Evolutionary conservation across 2,113 vertebrate species (phyloP), one percentile per base, ranked within the genome.

Genomic region (Oryzias woworae): DNA sequence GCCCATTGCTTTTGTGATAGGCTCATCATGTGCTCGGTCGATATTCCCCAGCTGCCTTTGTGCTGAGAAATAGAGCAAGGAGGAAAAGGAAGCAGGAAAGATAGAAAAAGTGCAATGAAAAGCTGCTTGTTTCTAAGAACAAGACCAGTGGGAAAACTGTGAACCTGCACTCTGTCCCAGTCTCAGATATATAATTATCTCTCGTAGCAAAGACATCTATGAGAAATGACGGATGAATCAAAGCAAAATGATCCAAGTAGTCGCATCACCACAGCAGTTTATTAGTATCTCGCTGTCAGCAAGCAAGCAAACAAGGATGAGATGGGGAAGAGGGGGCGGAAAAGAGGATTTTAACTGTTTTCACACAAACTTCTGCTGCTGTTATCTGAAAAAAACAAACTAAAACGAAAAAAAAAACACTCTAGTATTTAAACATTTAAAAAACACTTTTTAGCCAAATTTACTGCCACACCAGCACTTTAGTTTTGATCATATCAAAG

Each of bases 211-310:
- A 46, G 15, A 75, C 46, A 78, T 69, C 69, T 31, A 53, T 75
- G 70, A 77, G 60, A 71, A 83, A 89, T 75, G 81, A 82, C 77
- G 78, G 79, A 66, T 73, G 57, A 85, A 83, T 65, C 48, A 42
- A 56, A 67, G 66, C 22, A 31, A 45, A 58, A 50, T 62, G 54
- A 59, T 76, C 71, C 73, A 82, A 81, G 79, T 78, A 85, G 81
- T 88, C 80, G 80, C 75, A 62, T 73, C 66, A 59, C 58, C 77
- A 20, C 47, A 48, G n/a, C 47, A 48, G 6, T 48, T 18, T 48
- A 74, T 60, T 76, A 83, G 81, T 82, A 65, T 67, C n/a, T 69
- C 14, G 56, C 72, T 83, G 71, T 81, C 71, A 73, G 66, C 65
- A 62, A 71, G 77, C 67, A 79, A 71, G 79, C 75, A 88, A 83